phyloP scores from a whole-genome alignment of 2,797 vertebrate species.

The Poeciliopsis paucimaculata region DNA sequence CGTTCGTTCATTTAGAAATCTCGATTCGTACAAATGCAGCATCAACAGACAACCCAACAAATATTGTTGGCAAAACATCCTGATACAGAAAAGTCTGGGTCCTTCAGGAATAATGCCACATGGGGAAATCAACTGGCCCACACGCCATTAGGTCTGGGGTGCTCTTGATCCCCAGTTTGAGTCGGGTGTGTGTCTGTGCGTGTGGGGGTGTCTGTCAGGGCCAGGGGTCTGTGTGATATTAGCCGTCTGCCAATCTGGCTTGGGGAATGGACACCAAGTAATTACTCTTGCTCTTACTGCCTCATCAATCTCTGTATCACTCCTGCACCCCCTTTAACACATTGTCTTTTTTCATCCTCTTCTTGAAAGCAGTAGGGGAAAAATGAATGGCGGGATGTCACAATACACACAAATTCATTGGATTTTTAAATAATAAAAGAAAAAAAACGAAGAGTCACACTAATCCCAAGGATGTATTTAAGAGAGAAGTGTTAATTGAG shows the following conservation, averaged over 20 bases:
- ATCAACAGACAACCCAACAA: conserved; percentile 10
- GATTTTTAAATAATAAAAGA: conserved; percentile 43
- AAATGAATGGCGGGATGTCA: conserved; percentile 75
- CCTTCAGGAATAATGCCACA: conserved; percentile 76
- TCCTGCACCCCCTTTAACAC: conserved; percentile 57
- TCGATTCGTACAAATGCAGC: not conserved
- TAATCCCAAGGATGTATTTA: conserved; percentile 3
- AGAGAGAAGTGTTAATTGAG: not conserved
- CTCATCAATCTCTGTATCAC: conserved; percentile 89
- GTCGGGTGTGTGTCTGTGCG: conserved; percentile 42
- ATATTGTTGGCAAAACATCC: conserved; percentile 22
- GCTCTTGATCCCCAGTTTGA: conserved; percentile 68
- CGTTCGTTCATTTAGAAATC: not conserved
- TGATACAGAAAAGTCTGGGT: conserved; percentile 56
- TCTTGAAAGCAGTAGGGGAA: conserved; percentile 53
- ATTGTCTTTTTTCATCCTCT: conserved; percentile 69
- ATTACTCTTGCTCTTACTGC: conserved; percentile 87
- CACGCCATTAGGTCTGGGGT: conserved; percentile 78
- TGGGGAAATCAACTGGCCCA: conserved; percentile 75
- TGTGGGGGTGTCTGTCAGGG: conserved; percentile 77
- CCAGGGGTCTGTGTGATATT: conserved; percentile 87
- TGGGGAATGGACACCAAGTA: conserved; percentile 86
- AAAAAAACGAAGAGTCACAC: not conserved
- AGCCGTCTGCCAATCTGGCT: conserved; percentile 88
- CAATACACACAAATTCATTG: conserved; percentile 61